A percentile compares a stretch with the other conserved stretches of the same genome.
Evolutionary conservation across 2,888 invertebrate species (phyloP).

Genomic region (Scrobipalpa costella): DNA sequence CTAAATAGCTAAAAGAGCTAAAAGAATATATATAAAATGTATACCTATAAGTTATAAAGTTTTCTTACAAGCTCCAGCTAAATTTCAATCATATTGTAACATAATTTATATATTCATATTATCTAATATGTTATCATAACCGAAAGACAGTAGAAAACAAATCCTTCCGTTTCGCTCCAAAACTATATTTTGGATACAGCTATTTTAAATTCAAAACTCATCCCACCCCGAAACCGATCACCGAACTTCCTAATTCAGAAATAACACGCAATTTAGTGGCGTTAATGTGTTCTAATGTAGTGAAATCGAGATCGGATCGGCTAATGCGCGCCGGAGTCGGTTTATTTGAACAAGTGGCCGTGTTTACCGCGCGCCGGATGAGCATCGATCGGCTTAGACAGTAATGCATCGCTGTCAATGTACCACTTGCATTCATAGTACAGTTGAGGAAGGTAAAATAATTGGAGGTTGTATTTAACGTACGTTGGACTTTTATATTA

Average conservation of each 20-base stretch:
- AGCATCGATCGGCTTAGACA: conserved; percentile 77
- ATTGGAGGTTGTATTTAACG: neutral
- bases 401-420: conserved; percentile 75
- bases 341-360: conserved; percentile 80
- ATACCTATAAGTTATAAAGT: too few species aligned
- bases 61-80: too few species aligned
- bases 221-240: neutral
- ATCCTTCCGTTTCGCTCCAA: neutral
- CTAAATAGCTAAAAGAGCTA: neutral
- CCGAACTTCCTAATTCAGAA: conserved; percentile 56
- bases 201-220: neutral
- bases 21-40: too few species aligned
- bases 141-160: too few species aligned
- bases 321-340: conserved; percentile 73
- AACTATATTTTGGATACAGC: neutral
- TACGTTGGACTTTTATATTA: too few species aligned
- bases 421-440: conserved; percentile 42
- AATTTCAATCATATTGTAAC: too few species aligned
- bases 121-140: too few species aligned
- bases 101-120: too few species aligned
- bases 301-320: conserved; percentile 77
- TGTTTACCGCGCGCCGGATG: conserved; percentile 78
- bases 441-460: neutral
- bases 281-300: conserved; percentile 80
- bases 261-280: conserved; percentile 70